These are phyloP conservation scores for Tolypeutes matacus DNA, from an alignment of 2,797 vertebrate species.

Conservation along the genomic window DNA sequence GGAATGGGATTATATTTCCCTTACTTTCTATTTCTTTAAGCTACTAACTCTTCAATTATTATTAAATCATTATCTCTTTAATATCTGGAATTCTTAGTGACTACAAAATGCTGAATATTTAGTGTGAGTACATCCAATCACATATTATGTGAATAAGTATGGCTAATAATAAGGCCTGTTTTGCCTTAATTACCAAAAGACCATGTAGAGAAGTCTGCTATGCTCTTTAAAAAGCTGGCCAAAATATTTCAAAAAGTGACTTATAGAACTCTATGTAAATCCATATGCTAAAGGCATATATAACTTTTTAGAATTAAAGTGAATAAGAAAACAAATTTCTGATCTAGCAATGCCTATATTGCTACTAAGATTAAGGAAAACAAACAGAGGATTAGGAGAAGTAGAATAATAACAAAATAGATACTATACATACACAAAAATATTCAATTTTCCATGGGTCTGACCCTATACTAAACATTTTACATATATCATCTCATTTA, in stretches of 20 bases:
- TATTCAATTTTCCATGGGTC: not conserved
- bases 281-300: not conserved
- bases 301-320: not conserved
- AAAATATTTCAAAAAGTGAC: constrained; percentile 28
- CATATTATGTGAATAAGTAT: not conserved
- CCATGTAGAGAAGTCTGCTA: not conserved
- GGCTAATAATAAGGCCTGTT: not conserved
- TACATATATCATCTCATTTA: not conserved
- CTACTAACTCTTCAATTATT: not conserved
- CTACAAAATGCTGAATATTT: not conserved
- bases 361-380: constrained; percentile 7
- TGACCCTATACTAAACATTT: not conserved
- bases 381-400: not conserved
- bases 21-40: not conserved
- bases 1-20: constrained; percentile 29
- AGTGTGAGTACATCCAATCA: not conserved
- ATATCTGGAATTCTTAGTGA: not conserved
- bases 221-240: constrained; percentile 27
- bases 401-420: not conserved
- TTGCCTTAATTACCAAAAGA: not conserved
- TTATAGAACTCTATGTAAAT: not conserved
- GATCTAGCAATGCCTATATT: not conserved
- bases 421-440: not conserved
- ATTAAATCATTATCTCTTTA: constrained; percentile 54
- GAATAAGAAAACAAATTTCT: constrained; percentile 6